A percentile compares a stretch with the other conserved stretches of the same genome.
phyloP scores from a whole-genome alignment of 2,113 vertebrate species.

The Delphinapterus leucas region DNA sequence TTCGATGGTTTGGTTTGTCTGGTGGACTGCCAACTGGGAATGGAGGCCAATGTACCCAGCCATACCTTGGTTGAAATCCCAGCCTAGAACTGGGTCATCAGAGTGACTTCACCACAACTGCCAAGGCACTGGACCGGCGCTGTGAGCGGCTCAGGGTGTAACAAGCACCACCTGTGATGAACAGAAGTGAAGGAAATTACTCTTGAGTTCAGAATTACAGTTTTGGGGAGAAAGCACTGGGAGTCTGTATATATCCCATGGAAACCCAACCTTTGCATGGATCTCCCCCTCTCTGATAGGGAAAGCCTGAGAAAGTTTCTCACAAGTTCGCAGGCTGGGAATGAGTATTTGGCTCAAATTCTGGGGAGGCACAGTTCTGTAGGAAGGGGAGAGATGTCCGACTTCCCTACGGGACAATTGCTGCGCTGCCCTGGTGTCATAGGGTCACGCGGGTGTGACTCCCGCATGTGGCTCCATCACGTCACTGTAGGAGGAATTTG shows the following conservation, averaged over 20 bases:
- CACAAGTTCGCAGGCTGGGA: background rate
- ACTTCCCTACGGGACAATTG: background rate
- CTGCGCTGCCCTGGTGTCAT: background rate
- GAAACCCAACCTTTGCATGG: background rate
- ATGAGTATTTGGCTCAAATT: background rate
- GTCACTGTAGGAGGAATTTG: background rate
- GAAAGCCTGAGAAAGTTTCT: background rate
- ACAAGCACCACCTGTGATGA: background rate
- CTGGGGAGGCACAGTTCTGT: background rate
- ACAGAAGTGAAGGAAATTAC: background rate
- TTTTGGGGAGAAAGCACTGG: background rate
- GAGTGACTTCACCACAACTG: background rate
- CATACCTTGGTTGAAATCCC: background rate
- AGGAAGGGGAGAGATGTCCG: background rate
- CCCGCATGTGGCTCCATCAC: fast-evolving
- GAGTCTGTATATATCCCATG: fast-evolving
- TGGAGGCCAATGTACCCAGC: fast-evolving
- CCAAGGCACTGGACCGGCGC: no score
- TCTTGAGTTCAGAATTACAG: background rate
- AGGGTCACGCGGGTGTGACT: fast-evolving
- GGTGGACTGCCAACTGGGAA: background rate
- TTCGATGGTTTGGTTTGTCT: no score
- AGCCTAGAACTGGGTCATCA: background rate
- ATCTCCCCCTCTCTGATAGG: background rate
- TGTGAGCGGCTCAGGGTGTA: background rate